Conservation (phyloP, 2,888 invertebrate genomes). For the Conchocele bisecta region DNA sequence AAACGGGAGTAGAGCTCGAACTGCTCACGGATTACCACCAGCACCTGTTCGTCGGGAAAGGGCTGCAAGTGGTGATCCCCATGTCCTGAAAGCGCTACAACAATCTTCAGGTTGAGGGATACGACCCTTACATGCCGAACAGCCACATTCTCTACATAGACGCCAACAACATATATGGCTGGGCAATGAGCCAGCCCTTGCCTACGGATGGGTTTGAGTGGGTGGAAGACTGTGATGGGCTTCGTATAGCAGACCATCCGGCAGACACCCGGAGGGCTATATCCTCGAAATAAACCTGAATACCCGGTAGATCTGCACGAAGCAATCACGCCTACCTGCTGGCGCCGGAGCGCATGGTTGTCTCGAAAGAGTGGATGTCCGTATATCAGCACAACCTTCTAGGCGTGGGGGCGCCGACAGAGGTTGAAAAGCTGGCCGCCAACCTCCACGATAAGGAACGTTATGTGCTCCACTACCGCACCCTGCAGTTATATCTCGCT, state of each 20-base stretch:
- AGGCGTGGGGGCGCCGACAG: too few species aligned
- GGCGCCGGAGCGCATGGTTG: neutral
- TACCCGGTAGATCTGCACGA: neutral
- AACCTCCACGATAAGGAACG: too few species aligned
- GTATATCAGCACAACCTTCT: too few species aligned
- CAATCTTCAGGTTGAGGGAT: neutral
- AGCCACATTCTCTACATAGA: neutral
- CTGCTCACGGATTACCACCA: neutral
- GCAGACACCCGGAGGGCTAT: neutral
- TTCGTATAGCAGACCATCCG: too few species aligned
- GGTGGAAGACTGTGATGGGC: too few species aligned
- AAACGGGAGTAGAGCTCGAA: neutral
- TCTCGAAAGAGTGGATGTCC: neutral
- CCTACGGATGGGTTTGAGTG: neutral
- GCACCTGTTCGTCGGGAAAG: neutral
- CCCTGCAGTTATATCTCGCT: too few species aligned
- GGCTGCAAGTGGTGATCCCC: neutral
- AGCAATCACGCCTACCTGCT: neutral
- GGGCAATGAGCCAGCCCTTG: neutral
- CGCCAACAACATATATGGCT: conserved; percentile 1
- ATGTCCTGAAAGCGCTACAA: neutral
- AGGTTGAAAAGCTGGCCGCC: too few species aligned
- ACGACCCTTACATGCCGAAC: neutral
- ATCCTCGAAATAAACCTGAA: neutral
- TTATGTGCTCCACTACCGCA: too few species aligned